Conservation (phyloP, 2,113 vertebrate species). For the Hemicordylus capensis region DNA sequence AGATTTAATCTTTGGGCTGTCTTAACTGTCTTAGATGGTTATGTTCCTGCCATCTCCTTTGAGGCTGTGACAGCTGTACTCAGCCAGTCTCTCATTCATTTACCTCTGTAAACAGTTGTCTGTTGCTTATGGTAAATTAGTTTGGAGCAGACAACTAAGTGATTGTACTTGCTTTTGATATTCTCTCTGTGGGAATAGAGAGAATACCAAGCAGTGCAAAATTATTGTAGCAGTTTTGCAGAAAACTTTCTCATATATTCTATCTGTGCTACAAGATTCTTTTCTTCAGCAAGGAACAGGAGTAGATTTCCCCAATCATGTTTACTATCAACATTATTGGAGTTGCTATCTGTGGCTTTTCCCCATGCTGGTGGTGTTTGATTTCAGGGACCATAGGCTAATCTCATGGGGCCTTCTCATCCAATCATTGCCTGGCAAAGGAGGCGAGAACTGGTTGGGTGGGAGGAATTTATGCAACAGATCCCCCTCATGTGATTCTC, state of each 20-base stretch:
- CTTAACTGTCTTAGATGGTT: not conserved
- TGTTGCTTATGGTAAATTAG: conserved; percentile 3
- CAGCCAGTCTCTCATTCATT: conserved; percentile 18
- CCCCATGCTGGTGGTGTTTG: not conserved
- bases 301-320: not conserved
- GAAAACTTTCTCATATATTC: conserved; percentile 6
- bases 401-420: not conserved
- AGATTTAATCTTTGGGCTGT: conserved; percentile 2
- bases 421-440: not conserved
- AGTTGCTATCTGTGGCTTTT: not conserved
- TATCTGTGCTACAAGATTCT: not conserved
- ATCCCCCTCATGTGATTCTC: not conserved
- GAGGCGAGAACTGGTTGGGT: not conserved
- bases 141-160: not conserved
- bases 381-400: not conserved
- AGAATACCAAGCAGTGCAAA: not conserved
- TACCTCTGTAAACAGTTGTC: not conserved
- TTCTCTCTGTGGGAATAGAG: conserved; percentile 25
- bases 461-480: not conserved
- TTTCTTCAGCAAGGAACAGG: not conserved
- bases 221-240: not conserved
- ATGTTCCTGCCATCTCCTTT: conserved; percentile 12
- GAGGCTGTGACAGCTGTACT: not conserved
- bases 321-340: not conserved
- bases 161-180: not conserved